Evolutionary conservation across 1,140 invertebrate species (phyloP).

Genomic region (Scaptomyza hsui): DNA sequence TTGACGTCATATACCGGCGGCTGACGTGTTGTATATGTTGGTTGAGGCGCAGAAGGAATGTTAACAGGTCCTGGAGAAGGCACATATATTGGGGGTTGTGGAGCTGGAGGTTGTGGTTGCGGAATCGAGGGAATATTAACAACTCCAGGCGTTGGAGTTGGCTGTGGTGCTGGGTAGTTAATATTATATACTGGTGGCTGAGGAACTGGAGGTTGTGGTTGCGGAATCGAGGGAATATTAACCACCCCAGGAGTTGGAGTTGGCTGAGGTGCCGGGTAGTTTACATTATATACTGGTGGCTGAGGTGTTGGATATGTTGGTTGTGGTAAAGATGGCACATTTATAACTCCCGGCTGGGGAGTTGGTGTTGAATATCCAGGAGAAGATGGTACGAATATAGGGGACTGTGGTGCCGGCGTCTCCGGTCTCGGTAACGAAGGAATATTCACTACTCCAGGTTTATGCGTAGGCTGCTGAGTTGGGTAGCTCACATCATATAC

Average conservation of each 20-base stretch:
- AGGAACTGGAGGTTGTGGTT: constrained; percentile 19
- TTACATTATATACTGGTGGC: constrained; percentile 11
- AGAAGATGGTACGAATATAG: constrained; percentile 26
- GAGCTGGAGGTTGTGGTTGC: constrained; percentile 21
- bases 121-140: constrained; percentile 73
- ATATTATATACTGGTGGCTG: constrained; percentile 15
- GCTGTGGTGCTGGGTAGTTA: constrained; percentile 4
- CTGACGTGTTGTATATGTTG: constrained; percentile 1
- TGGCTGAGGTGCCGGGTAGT: constrained; percentile 4
- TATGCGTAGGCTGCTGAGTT: not conserved
- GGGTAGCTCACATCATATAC: constrained; percentile 5
- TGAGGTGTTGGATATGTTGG: constrained; percentile 30
- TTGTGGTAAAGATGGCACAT: constrained; percentile 46
- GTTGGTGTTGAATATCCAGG: not conserved
- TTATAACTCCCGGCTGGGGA: constrained; percentile 33
- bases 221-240: constrained; percentile 65
- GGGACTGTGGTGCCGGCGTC: not conserved
- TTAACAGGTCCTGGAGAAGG: constrained; percentile 83
- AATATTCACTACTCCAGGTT: constrained; percentile 26
- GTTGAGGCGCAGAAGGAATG: constrained; percentile 27
- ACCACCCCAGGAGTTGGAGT: constrained; percentile 87
- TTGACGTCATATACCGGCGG: constrained; percentile 13
- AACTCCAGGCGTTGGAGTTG: constrained; percentile 87
- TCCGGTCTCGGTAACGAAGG: not conserved
- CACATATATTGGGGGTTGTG: constrained; percentile 82